Base-by-base conservation (phyloP, 2,797 vertebrate species). In the Coendou prehensilis region DNA sequence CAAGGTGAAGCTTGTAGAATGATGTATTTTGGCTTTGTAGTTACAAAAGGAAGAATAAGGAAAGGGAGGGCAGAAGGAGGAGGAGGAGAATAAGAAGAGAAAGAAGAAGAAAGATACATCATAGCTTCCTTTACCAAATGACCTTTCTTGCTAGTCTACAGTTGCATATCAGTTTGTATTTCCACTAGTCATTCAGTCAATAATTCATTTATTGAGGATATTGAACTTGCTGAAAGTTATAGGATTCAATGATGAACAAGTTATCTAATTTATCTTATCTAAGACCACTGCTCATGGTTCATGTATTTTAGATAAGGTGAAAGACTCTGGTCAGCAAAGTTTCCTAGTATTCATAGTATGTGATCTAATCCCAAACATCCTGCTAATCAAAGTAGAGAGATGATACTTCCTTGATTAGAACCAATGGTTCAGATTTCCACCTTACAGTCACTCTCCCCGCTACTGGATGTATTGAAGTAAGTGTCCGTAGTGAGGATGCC, bases 1-100 rank as follows among this genome's bases (percentile, higher is more conserved):
- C 59, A 57, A 33, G 47, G 47, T 22, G 64, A 79, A 56, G n/a
- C n/a, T 56, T 41, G 5, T 30, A 6, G 3, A 10, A 41, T 41
- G 20, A 41, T 41, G n/a, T 71, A 41, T 23, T 23, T 71, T 52
- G 9, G 54, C 9, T 33, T 52, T 50, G 17, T 30, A 87, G 14
- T 22, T 45, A 15, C 18, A 45, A 85, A 78, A 78, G 20, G 15
- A 26, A 33, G 6, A 18, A 1, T 2, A 59, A 18, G 13, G 17
- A 50, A 15, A 9, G 7, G 18, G 2, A 26, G 15, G 28, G n/a
- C 4, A 28, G 5, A 5, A 22, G 1, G 2, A 3, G 17, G 0
- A 28, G 5, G 0, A 28, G 30, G 47, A 47, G 2, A n/a, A 50
- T 64, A 22, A 30, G 11, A 50, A 18, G 30, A 69, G 9, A 5